Percentiles rank a stretch among this genome's conserved stretches.
phyloP scores from a whole-genome alignment of 1,140 invertebrate species.

The Neodiprion pinetum region DNA sequence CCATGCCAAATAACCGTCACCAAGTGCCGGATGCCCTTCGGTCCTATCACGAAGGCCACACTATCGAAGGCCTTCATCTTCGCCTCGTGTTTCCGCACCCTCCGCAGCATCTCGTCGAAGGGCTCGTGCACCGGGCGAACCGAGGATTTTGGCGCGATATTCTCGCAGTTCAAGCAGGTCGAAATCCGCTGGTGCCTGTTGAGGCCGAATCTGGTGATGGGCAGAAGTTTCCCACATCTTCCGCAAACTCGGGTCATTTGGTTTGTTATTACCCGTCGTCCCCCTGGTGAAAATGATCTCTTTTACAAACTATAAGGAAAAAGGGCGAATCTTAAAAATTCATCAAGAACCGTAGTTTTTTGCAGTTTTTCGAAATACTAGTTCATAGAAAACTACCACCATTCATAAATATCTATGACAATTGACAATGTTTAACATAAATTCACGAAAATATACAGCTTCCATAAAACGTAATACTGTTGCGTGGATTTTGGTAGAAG shows the following conservation, averaged over 20 bases:
- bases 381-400: no score
- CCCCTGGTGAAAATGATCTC: no score
- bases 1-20: constrained; percentile 73
- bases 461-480: no score
- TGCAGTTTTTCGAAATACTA: no score
- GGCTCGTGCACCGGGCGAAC: constrained; percentile 45
- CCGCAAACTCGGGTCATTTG: constrained; percentile 1
- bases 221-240: constrained; percentile 33
- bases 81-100: constrained; percentile 65
- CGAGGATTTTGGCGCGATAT: neutral
- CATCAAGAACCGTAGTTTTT: no score
- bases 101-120: constrained; percentile 67
- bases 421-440: no score
- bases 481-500: no score
- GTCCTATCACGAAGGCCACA: constrained; percentile 67
- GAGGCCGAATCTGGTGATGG: constrained; percentile 1
- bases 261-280: neutral
- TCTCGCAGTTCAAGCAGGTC: neutral
- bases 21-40: constrained; percentile 68
- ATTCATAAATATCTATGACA: no score
- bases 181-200: constrained; percentile 9
- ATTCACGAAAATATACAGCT: no score
- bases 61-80: constrained; percentile 47
- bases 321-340: no score
- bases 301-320: no score